Evolutionary conservation across 2,113 vertebrate genomes (phyloP).

Genomic region (Columba livia): DNA sequence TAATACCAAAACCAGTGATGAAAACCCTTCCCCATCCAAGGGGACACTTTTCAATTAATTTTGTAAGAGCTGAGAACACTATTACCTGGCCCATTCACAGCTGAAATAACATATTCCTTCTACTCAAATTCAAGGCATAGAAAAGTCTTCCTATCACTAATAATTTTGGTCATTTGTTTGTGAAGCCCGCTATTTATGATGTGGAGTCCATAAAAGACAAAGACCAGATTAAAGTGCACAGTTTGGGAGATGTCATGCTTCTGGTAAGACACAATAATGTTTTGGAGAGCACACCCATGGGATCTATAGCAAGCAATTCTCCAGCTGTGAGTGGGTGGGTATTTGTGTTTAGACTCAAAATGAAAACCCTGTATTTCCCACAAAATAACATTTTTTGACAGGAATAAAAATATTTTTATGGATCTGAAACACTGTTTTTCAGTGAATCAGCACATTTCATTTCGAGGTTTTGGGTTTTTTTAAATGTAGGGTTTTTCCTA

Average conservation of each 20-base stretch:
- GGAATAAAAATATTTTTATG: conserved; percentile 37
- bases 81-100: neutral
- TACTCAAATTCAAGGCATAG: neutral
- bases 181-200: neutral
- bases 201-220: neutral
- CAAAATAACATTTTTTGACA: neutral
- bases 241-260: neutral
- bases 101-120: neutral
- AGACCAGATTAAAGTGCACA: neutral
- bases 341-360: conserved; percentile 31
- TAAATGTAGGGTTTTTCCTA: neutral
- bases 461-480: neutral
- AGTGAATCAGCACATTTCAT: neutral
- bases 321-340: neutral
- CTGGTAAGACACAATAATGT: neutral
- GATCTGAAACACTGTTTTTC: neutral
- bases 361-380: neutral
- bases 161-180: neutral
- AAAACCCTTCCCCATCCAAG: neutral
- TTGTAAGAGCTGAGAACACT: neutral
- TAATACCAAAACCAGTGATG: neutral
- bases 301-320: neutral
- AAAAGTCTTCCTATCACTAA: neutral
- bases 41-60: neutral
- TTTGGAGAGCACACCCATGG: neutral